phyloP scores from a whole-genome alignment of 92 coral and sea anemone species.

The Umimayanthus chanpuru region DNA sequence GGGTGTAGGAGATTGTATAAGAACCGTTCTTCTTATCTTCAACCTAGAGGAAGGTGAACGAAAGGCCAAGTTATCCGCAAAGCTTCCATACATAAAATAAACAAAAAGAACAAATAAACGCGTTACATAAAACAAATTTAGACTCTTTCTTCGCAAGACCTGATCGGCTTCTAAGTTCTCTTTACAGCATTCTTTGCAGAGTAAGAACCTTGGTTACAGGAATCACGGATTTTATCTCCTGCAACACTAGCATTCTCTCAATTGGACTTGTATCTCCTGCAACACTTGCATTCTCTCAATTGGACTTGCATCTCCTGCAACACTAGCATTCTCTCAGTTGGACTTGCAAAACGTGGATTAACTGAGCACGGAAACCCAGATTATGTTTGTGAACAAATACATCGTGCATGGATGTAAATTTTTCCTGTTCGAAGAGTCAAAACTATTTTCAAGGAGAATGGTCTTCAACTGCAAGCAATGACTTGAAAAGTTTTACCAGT shows the following conservation, averaged over 20 bases:
- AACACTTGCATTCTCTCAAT: background rate
- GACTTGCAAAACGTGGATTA: background rate
- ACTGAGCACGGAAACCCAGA: background rate
- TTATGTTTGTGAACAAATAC: background rate
- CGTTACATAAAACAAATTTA: background rate
- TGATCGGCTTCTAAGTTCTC: background rate
- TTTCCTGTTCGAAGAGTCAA: too few species aligned
- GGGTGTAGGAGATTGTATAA: constrained; percentile 91
- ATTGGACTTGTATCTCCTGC: background rate
- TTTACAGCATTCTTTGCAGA: background rate
- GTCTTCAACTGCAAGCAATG: background rate
- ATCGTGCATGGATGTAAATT: too few species aligned
- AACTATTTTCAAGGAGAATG: too few species aligned
- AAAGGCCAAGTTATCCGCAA: constrained; percentile 47
- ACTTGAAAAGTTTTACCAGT: background rate
- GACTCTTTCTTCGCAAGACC: background rate
- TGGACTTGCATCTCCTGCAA: background rate
- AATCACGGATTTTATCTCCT: background rate
- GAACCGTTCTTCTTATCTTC: constrained; percentile 93
- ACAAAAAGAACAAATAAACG: background rate
- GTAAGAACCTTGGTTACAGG: background rate
- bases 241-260: background rate
- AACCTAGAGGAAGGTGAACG: constrained; percentile 63
- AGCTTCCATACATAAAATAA: constrained; percentile 26
- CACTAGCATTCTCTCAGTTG: background rate